These are phyloP conservation scores for Eudyptes chrysolophus DNA, from an alignment of 2,113 vertebrate genomes.

Conservation along the genomic window DNA sequence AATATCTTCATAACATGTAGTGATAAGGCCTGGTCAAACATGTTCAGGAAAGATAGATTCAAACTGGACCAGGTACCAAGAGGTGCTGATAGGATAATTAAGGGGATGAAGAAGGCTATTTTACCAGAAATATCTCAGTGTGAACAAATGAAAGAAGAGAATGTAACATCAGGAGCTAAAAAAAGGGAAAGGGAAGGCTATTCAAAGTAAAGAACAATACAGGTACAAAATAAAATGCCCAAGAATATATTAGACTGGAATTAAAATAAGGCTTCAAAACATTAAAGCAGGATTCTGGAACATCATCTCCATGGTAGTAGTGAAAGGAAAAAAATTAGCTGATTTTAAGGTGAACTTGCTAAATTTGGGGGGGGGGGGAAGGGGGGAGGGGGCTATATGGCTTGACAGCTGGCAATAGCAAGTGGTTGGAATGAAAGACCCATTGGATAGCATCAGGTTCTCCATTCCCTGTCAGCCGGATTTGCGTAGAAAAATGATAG, in stretches of 20 bases:
- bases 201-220: not conserved
- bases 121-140: not conserved
- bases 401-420: not conserved
- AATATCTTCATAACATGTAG: not conserved
- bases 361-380: not conserved
- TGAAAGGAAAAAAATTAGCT: not conserved
- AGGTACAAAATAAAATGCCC: not conserved
- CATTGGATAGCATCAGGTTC: not conserved
- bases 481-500: not conserved
- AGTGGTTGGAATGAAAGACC: not conserved
- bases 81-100: not conserved
- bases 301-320: not conserved
- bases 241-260: not conserved
- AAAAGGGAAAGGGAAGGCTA: not conserved
- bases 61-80: not conserved
- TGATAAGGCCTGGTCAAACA: not conserved
- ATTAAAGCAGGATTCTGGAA: not conserved
- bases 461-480: not conserved
- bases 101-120: not conserved
- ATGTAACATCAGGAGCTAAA: not conserved
- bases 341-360: not conserved
- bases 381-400: fast-evolving
- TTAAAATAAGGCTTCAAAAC: not conserved
- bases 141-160: not conserved
- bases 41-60: not conserved